These are phyloP conservation scores for Hippocampus kuda DNA, from an alignment of 2,797 vertebrate species.

Conservation along the genomic window DNA sequence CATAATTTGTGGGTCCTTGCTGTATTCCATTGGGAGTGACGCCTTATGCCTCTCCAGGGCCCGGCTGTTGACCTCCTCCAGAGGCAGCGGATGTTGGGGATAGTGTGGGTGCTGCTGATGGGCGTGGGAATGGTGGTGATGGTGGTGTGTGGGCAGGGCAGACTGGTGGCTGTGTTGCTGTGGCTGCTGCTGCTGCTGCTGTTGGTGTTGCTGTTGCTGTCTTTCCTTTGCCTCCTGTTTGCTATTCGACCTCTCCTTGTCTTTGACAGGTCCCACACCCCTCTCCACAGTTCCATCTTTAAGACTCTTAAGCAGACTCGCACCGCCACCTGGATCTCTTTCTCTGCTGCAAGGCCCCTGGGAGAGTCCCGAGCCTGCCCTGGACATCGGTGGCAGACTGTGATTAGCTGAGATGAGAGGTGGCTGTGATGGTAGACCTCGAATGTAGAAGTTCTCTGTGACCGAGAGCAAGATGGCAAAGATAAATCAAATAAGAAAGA, in stretches of 20 bases:
- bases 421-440: constrained; percentile 87
- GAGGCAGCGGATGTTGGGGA: constrained; percentile 60
- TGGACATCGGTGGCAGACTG: constrained; percentile 79
- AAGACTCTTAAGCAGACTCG: constrained; percentile 72
- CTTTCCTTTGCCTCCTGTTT: constrained; percentile 78
- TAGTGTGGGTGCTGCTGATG: constrained; percentile 65
- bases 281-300: constrained; percentile 77
- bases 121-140: constrained; percentile 63
- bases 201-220: constrained; percentile 56
- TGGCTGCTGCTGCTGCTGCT: constrained; percentile 4
- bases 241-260: constrained; percentile 74
- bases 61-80: constrained; percentile 73
- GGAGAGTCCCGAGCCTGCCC: constrained; percentile 75
- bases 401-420: constrained; percentile 84
- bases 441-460: constrained; percentile 94
- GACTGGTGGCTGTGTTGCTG: constrained; percentile 58
- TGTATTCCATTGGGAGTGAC: constrained; percentile 73
- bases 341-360: constrained; percentile 84
- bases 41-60: constrained; percentile 77
- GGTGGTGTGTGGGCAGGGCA: constrained; percentile 59
- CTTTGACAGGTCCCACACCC: constrained; percentile 73
- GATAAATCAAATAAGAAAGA: constrained; percentile 34
- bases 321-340: constrained; percentile 67
- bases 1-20: constrained; percentile 70
- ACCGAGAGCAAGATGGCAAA: background rate